Evolutionary conservation across 2,888 invertebrate species (phyloP).

Genomic region (Leptinotarsa peninsularis): DNA sequence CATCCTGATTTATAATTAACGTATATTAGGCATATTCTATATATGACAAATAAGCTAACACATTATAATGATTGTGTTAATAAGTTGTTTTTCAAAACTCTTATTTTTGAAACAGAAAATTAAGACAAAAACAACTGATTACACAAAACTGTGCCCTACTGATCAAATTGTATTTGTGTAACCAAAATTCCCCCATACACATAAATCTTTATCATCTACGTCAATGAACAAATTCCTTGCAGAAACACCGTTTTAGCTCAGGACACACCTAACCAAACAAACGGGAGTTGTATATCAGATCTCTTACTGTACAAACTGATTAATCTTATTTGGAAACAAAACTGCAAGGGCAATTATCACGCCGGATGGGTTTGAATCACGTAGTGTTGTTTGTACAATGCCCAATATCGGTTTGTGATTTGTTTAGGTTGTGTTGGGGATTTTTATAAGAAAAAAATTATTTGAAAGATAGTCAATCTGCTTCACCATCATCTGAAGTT

Average conservation of each 20-base stretch:
- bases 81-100: too few relatives aligned
- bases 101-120: too few relatives aligned
- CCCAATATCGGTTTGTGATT: constrained; percentile 47
- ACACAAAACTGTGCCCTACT: too few relatives aligned
- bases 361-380: constrained; percentile 47
- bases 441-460: constrained; percentile 1
- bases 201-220: constrained; percentile 1
- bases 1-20: too few relatives aligned
- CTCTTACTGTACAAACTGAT: constrained; percentile 58
- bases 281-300: constrained; percentile 56
- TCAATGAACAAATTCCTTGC: constrained; percentile 3
- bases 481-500: background rate
- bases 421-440: constrained; percentile 39
- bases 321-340: constrained; percentile 61
- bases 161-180: too few relatives aligned
- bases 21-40: too few relatives aligned
- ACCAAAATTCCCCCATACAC: background rate
- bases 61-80: too few relatives aligned
- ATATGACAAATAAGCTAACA: too few relatives aligned
- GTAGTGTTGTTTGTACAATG: constrained; percentile 44
- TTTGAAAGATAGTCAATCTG: background rate
- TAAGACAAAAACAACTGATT: too few relatives aligned
- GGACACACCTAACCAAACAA: constrained; percentile 49
- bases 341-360: constrained; percentile 54
- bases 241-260: constrained; percentile 3